These are phyloP conservation scores for Colletes latitarsis DNA, from an alignment of 1,140 invertebrate genomes.

Conservation along the genomic window DNA sequence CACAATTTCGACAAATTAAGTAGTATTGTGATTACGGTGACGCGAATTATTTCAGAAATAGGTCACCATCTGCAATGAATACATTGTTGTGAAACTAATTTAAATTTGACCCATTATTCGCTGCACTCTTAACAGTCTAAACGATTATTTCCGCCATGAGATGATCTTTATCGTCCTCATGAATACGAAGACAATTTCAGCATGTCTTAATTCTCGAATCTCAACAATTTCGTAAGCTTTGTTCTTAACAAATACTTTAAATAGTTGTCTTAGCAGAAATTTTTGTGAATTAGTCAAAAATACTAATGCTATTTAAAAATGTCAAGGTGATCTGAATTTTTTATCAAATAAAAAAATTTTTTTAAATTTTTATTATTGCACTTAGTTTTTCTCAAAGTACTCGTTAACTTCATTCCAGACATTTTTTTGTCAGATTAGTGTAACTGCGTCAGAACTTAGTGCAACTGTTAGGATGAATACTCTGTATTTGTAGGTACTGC, in stretches of 20 bases:
- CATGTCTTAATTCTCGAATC: background rate
- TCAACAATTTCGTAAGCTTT: background rate
- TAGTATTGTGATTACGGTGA: conserved; percentile 23
- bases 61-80: conserved; percentile 14
- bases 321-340: no score
- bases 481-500: no score
- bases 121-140: conserved; percentile 10
- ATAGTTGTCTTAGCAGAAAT: background rate
- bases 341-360: no score
- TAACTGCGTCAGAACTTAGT: no score
- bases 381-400: no score
- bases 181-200: background rate
- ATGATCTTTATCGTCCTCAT: background rate
- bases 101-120: conserved; percentile 18
- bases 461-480: no score
- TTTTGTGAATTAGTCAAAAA: no score
- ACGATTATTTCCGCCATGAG: conserved; percentile 21
- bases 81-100: conserved; percentile 28
- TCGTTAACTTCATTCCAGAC: no score
- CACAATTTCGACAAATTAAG: conserved; percentile 11
- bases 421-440: no score
- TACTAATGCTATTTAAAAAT: no score
- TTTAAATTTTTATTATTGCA: background rate
- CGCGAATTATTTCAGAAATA: conserved; percentile 39
- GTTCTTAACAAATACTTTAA: background rate